Base-by-base conservation (phyloP, 2,113 vertebrate genomes). In the Clinocottus analis region DNA sequence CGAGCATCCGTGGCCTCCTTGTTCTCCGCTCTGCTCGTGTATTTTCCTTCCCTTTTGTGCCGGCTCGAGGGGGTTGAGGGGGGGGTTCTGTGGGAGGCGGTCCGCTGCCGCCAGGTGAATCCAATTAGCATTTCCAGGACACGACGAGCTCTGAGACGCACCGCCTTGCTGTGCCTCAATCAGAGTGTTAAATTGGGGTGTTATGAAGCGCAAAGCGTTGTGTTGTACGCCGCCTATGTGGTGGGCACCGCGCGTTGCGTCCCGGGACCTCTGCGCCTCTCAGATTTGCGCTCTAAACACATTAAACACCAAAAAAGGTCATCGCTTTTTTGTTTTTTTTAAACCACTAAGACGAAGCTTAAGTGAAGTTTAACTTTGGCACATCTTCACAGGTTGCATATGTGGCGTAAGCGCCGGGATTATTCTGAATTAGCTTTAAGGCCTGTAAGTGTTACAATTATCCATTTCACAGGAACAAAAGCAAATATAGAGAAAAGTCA, bases 141-240 rank as follows among this genome's bases (percentile, higher is more conserved):
- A 75, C 14, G 71, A 84, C 86, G 62, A 83, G 77, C 77, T 64
- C 47, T 29, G 79, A 75, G 89, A 83, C 68, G 75, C 77, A 58
- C 83, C 23, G 83, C 73, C 88, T 91, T 45, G 90, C 80, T 90
- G 91, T 75, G 76, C 83, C 72, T 88, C 80, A 88, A 93, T 83
- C 91, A 84, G 75, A 86, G 90, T 93, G 90, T 93, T 90, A 94
- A 94, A 94, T 94, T 91, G 80, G 83, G 85, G 53, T 78, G 86
- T 88, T 87, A 80, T 71, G 63, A 62, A 63, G 82, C 21, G 19
- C 53, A 71, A 79, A 72, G 66, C 2, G 41, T 75, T 17, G 12
- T n/a, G 78, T 56, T 82, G 67, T 72, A 72, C 35, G 77, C 45
- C 73, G 68, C 35, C 35, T 65, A 47, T 56, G 67, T 71, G 69